Conservation (phyloP, 2,113 vertebrate genomes). For the Elachura formosa region DNA sequence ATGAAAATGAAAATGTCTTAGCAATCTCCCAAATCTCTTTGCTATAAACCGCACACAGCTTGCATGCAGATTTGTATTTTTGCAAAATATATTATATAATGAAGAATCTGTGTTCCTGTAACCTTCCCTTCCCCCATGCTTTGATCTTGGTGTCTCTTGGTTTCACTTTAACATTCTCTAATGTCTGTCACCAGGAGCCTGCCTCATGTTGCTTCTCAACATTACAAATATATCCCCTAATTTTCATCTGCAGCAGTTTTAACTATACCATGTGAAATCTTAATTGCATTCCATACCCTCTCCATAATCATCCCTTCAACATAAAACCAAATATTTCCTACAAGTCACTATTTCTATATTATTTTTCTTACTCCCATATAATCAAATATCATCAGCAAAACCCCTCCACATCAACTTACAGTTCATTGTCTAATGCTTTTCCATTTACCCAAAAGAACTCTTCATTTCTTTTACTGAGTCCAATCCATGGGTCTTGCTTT, state of each 20-base stretch:
- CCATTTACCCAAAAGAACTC: constrained; percentile 50
- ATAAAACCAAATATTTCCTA: not conserved
- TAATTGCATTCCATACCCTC: not conserved
- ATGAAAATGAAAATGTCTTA: not conserved
- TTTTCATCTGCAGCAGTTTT: not conserved
- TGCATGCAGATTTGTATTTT: not conserved
- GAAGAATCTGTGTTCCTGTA: not conserved
- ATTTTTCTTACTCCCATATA: not conserved
- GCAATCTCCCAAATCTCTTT: not conserved
- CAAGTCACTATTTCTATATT: not conserved
- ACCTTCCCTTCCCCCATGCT: not conserved
- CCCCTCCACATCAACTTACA: not conserved
- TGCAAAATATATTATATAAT: not conserved
- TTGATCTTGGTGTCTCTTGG: not conserved
- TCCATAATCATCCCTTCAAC: not conserved
- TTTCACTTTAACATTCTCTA: not conserved
- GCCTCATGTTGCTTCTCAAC: not conserved
- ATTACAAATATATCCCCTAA: not conserved
- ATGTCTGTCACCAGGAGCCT: not conserved
- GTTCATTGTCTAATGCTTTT: not conserved
- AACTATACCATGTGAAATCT: not conserved
- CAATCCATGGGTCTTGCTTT: constrained; percentile 54
- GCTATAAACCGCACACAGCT: not conserved
- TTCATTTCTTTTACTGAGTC: constrained; percentile 11
- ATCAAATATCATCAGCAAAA: not conserved